Conservation (phyloP, 23 tunicate species). For the Ciona savignyi region DNA sequence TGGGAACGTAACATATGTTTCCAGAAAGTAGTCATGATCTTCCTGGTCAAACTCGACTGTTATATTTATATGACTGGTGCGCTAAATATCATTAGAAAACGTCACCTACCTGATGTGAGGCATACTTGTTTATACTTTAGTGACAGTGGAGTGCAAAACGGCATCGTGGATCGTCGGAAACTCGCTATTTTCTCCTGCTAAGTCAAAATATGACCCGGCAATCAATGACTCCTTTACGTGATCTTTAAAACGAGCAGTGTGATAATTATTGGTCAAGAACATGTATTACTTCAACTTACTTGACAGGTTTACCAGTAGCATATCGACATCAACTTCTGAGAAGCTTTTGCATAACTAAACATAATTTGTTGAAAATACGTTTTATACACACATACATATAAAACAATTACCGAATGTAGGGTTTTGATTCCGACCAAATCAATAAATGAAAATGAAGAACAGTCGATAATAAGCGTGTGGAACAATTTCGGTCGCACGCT, state of each 20-base stretch:
- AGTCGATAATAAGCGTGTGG: slow-evolving; percentile 69
- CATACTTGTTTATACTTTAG: slow-evolving; percentile 10
- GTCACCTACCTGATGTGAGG: neutral
- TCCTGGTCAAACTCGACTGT: no score
- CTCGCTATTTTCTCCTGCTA: slow-evolving; percentile 46
- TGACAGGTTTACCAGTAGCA: slow-evolving; percentile 38
- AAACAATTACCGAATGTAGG: neutral
- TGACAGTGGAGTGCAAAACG: slow-evolving; percentile 7
- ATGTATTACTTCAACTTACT: slow-evolving; percentile 18
- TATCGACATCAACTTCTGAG: slow-evolving; percentile 24
- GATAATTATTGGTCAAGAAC: neutral
- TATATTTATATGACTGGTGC: no score
- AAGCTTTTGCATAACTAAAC: slow-evolving; percentile 31
- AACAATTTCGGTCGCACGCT: neutral
- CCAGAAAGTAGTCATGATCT: no score
- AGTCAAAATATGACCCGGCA: slow-evolving; percentile 29
- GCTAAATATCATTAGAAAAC: no score
- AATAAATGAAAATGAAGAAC: slow-evolving; percentile 59
- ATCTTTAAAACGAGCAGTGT: slow-evolving; percentile 12
- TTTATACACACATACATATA: neutral
- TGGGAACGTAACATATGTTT: no score
- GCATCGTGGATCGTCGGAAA: slow-evolving; percentile 79
- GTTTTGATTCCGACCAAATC: slow-evolving; percentile 66
- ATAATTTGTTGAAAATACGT: neutral
- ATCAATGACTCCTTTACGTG: slow-evolving; percentile 37